Conservation (phyloP, 2,113 vertebrate genomes). For the Cyprinus carpio region DNA sequence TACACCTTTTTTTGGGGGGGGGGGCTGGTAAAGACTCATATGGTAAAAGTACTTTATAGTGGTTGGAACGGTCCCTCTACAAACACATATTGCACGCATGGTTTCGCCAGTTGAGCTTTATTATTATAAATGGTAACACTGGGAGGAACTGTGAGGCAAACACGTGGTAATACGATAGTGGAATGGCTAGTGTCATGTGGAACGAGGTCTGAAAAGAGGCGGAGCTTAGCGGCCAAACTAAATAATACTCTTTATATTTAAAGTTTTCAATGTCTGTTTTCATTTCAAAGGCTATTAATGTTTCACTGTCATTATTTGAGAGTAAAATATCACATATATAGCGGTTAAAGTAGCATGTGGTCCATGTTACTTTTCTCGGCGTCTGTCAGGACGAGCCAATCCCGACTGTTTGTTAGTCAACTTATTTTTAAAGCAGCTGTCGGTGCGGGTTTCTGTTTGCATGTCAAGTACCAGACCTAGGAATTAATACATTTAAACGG, state of each 20-base stretch:
- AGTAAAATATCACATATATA: not conserved
- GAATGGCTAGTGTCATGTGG: not conserved
- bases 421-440: not conserved
- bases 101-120: not conserved
- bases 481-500: not conserved
- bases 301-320: not conserved
- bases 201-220: too few species aligned
- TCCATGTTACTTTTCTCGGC: not conserved
- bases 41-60: not conserved
- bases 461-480: not conserved
- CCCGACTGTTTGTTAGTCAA: not conserved
- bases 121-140: not conserved
- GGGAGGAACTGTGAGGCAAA: not conserved
- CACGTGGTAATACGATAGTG: conserved; percentile 13
- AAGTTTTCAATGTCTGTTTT: not conserved
- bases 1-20: not conserved
- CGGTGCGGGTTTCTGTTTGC: not conserved
- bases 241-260: not conserved
- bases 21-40: not conserved
- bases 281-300: not conserved
- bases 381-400: not conserved
- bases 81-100: not conserved
- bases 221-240: not conserved
- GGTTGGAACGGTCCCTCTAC: not conserved
- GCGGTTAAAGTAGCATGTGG: not conserved